phyloP scores from a whole-genome alignment of 1,140 invertebrate species.

The Apolygus lucorum region DNA sequence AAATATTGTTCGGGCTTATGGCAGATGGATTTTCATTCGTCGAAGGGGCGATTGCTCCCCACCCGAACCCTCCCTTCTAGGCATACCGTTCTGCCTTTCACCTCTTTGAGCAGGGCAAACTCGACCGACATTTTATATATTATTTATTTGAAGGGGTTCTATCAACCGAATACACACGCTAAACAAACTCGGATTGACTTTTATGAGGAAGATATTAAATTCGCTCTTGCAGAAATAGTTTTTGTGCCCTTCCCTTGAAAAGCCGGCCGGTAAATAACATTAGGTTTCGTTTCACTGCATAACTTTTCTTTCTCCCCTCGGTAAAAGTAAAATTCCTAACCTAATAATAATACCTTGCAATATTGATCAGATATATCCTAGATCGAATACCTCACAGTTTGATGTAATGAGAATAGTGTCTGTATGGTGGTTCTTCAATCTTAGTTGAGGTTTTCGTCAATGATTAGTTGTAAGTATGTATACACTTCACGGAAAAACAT shows the following conservation, averaged over 20 bases:
- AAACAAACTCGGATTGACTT: constrained; percentile 16
- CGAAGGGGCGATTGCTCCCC: neutral
- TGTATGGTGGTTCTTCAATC: too few relatives aligned
- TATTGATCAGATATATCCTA: too few relatives aligned
- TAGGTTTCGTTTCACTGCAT: neutral
- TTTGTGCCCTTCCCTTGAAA: neutral
- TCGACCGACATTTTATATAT: constrained; percentile 5
- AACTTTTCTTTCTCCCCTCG: too few relatives aligned
- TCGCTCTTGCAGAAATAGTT: constrained; percentile 7
- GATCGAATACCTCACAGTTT: too few relatives aligned
- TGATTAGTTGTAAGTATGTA: too few relatives aligned
- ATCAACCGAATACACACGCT: constrained; percentile 12
- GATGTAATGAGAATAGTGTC: too few relatives aligned
- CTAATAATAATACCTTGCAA: too few relatives aligned
- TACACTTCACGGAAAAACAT: too few relatives aligned
- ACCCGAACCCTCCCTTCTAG: neutral
- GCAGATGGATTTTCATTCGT: constrained; percentile 8
- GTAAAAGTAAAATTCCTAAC: too few relatives aligned
- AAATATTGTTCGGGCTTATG: constrained; percentile 13
- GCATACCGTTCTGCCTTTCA: neutral
- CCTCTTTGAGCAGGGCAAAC: constrained; percentile 1
- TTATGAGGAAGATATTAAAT: constrained; percentile 12
- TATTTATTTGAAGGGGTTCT: constrained; percentile 15
- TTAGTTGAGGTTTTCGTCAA: too few relatives aligned
- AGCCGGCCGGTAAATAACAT: neutral